A percentile compares a stretch with the other conserved stretches of the same genome.
Evolutionary conservation across 64 coral and sea anemone genomes (phyloP).

Genomic region (Acropora yongei): DNA sequence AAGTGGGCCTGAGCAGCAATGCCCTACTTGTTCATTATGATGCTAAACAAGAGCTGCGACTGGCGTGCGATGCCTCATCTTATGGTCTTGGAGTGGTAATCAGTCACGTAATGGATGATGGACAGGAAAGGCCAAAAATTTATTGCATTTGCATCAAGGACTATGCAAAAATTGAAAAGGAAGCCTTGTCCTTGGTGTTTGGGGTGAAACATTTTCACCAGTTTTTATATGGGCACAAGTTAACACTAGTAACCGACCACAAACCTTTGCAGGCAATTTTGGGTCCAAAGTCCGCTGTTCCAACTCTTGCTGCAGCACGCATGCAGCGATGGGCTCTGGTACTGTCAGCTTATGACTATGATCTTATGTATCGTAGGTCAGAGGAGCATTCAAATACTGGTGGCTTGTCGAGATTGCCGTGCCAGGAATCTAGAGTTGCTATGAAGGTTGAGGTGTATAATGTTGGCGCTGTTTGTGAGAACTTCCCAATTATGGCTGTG

Average conservation of each 20-base stretch:
- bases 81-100: neutral
- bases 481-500: constrained; percentile 47
- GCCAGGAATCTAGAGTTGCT: neutral
- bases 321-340: constrained; percentile 63
- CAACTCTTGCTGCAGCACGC: constrained; percentile 52
- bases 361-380: constrained; percentile 30
- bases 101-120: constrained; percentile 69
- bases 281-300: constrained; percentile 48
- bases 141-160: constrained; percentile 65
- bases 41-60: constrained; percentile 30
- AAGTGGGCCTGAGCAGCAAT: constrained; percentile 51
- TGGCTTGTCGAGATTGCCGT: constrained; percentile 47
- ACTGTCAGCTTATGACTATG: constrained; percentile 72
- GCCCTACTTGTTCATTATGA: constrained; percentile 56
- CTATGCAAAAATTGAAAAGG: constrained; percentile 68
- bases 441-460: constrained; percentile 27
- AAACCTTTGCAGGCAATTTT: constrained; percentile 60
- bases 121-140: constrained; percentile 45
- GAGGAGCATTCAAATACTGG: constrained; percentile 61
- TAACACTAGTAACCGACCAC: constrained; percentile 58
- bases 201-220: constrained; percentile 67
- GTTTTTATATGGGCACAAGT: constrained; percentile 62
- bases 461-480: constrained; percentile 46
- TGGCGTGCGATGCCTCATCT: constrained; percentile 64
- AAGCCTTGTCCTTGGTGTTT: constrained; percentile 64